Evolutionary conservation across 2,888 invertebrate species (phyloP), one percentile per base, ranked within the genome.

Genomic region (Drosophila picticornis): DNA sequence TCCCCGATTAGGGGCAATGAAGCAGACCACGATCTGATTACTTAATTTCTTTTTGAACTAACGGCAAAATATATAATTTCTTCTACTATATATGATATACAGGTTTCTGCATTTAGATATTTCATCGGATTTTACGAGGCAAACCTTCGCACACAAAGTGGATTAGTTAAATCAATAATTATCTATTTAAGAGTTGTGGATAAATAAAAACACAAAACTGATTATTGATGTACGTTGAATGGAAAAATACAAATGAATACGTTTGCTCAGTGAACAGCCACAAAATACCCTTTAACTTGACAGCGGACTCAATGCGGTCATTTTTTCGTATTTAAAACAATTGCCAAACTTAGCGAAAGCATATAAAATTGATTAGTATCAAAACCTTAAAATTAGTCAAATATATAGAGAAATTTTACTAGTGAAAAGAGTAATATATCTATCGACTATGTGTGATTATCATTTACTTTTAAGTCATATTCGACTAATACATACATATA

Each of bases 131-230:
- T 72, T 67, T 65, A 71, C 61, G 66, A 53, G 48, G 38, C 16
- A 69, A 73, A 58, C 36, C 64, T 65, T 77, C 68, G 66, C 61
- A n/a, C 52, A 52, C 67, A 65, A 65, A 62, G 59, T 68, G 62
- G 72, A 80, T 77, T 77, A 77, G 75, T 75, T 75, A 65, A 71
- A 57, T 75, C 75, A 73, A 81, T 78, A 78, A 75, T 68, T 79
- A 79, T 71, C 71, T 63, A 75, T 71, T 65, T 78, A 59, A 61
- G 67, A 70, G 29, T 56, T 62, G 58, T 56, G 50, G 78, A 56
- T 71, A 70, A 77, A 70, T 64, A 77, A 75, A 78, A 63, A 43
- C 55, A 43, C 72, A 59, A 75, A 77, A 78, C 71, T 78, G 67
- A 53, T 75, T 78, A 61, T 71, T 75, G 75, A 75, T 78, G 67